phyloP scores from a whole-genome alignment of 1,140 invertebrate genomes.

The Drosophila persimilis region DNA sequence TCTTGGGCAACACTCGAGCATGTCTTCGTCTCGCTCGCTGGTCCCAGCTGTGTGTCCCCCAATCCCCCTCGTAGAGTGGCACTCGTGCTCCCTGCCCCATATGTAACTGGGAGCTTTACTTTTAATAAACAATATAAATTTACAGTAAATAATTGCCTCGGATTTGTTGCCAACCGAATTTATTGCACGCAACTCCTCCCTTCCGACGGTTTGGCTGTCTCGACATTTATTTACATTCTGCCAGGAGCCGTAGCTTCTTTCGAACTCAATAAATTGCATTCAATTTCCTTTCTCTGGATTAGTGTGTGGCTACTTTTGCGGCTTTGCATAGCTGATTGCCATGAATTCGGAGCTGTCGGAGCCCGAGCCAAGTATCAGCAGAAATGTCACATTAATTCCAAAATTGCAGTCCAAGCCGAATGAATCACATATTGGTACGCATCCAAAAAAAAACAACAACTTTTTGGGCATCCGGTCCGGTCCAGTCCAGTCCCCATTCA shows the following conservation, averaged over 20 bases:
- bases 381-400: constrained; percentile 46
- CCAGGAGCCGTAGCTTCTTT: constrained; percentile 9
- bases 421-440: constrained; percentile 20
- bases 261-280: constrained; percentile 42
- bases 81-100: too few species aligned
- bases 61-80: too few species aligned
- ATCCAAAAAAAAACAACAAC: constrained; percentile 15
- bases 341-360: constrained; percentile 45
- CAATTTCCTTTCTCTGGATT: constrained; percentile 28
- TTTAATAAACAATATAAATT: constrained; percentile 79
- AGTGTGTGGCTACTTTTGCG: constrained; percentile 25
- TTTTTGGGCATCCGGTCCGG: background rate
- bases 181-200: constrained; percentile 27
- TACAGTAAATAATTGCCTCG: constrained; percentile 75
- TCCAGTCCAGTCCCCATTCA: background rate
- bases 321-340: constrained; percentile 46
- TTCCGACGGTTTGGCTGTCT: background rate
- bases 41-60: constrained; percentile 44
- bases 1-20: constrained; percentile 60
- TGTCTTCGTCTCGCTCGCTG: constrained; percentile 6
- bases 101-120: constrained; percentile 34
- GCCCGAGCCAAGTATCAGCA: constrained; percentile 39
- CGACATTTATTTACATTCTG: constrained; percentile 39
- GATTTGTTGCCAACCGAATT: constrained; percentile 58
- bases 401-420: constrained; percentile 22